Base-by-base conservation (phyloP, 1,140 invertebrate genomes). In the Harlomillsia oculata region DNA sequence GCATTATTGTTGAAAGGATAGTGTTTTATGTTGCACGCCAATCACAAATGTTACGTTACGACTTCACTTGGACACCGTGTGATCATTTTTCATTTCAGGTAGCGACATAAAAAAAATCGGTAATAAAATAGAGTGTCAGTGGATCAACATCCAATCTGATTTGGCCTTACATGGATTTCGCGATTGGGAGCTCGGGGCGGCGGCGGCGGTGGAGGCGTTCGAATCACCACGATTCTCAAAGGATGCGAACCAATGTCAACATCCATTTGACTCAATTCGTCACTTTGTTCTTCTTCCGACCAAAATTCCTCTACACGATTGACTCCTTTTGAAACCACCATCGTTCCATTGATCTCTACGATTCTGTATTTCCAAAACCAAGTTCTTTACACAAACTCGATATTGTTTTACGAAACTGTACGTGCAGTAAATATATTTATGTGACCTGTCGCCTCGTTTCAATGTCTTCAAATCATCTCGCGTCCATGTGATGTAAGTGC, bases 331-430 rank as follows among this genome's bases (percentile, higher is more conserved):
- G 77, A 78, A 4, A 87, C 71, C 4, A 87, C 80, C 4, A 82
- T 67, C 56, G 84, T 84, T 13, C 87, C 87, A 67, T 91, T 90
- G 36, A 89, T 82, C 71, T 91, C 88, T 59, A 91, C 68, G 53
- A 91, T 76, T 65, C 87, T 87, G 72, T 11, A 51, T 16, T 25
- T 16, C 37, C 49, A 51, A 37, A 18, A 32, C 26, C 26, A 2
- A 51, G 28, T 45, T 29, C 8, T 1, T 13, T 43, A 34, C 14
- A 37, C 29, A 37, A 5, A 48, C n/a, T 34, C 29, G 8, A n/a
- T n/a, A n/a, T n/a, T n/a, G n/a, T n/a, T n/a, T 1, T 6, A 30
- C 3, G 6, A 23, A 14, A 29, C 25, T 26, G 16, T 26, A 14
- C 14, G 29, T 5, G 14, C 5, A 11, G n/a, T 14, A 18, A 48